Base-by-base conservation (phyloP, 1,140 invertebrate genomes). In the Belonocnema kinseyi region DNA sequence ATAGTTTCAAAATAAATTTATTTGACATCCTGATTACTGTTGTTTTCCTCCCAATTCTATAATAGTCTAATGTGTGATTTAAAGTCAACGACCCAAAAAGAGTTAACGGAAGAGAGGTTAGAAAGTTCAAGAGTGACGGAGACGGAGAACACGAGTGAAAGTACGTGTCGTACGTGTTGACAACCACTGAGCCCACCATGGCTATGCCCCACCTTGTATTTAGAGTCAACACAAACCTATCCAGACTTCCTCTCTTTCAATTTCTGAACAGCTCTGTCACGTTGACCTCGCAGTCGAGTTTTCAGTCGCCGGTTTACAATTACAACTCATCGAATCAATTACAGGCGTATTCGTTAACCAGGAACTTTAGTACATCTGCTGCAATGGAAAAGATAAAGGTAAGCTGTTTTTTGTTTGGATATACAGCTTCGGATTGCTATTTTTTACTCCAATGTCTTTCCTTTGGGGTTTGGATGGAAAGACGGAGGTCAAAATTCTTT, bases 371-470 rank as follows among this genome's bases (percentile, higher is more conserved):
- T 54, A 70, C 76, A 13, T 58, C 80, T 8, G 50, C 33, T 33
- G 78, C 77, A 71, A 86, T 86, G 84, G 78, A 77, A 0, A 88
- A 88, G 82, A 88, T 88, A 75, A 83, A 88, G 85, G 87, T 88
- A 75, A 74, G 8, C 54, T 21, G 17, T 7, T 66, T 21, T 17
- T 21, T 21, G 0, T 14, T 66, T 66, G 4, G 26, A 33, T 33
- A 33, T 61, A 12, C 13, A 8, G 17, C 7, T 19, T 13, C 11
- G 19, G 8, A 56, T 56, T 19, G 8, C 1, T 10, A n/a, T 56
- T 56, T 16, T 12, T 56, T 46, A 46, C 40, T 46, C 40, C 8
- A 46, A 46, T 11, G 10, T 0, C 40, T 11, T 46, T 46, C 40
- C 7, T 46, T 46, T 46, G 1, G 40, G 10, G 0, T 46, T 46